Base-by-base conservation (phyloP, 2,797 vertebrate genomes). In the Acipenser transmontanus region DNA sequence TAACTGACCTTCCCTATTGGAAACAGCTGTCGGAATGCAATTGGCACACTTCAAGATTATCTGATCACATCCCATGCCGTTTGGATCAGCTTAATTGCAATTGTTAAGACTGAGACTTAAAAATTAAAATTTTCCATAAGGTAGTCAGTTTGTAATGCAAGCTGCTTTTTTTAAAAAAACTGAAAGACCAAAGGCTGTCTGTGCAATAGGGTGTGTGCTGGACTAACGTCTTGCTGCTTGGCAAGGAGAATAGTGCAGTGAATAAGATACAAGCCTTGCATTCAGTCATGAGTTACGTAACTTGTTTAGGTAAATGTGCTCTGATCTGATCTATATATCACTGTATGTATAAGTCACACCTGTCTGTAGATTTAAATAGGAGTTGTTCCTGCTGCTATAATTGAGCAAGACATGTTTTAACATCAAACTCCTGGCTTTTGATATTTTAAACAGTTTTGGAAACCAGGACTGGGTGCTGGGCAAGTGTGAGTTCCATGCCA, bases 1-100 rank as follows among this genome's bases (percentile, higher is more conserved):
- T 2, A n/a, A n/a, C 51, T 47, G 51, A 48, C 20, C 34, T 49
- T 59, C 52, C 64, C 64, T 11, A 48, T n/a, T 66, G 20, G 64
- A 56, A 49, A 56, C 52, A 12, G 7, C 6, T 57, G 50, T 52
- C 47, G 52, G 64, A 66, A 66, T 56, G 63, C 14, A 9, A 8
- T 8, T 20, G 63, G 63, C 49, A 20, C 62, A 63, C 34, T 34
- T 50, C 49, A 6, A n/a, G 62, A 49, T 49, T 17, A 17, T 7
- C 12, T 49, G 63, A 8, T 50, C 49, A 7, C 10, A 6, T 7
- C 62, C 1, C 12, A 49, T 63, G 7, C 34, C 14, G 8, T 64
- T 14, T 9, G 14, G 49, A 6, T 6, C 8, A 14, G 47, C n/a
- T 50, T 49, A n/a, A 52, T 34, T 34, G 34, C 34, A 34, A 34